Evolutionary conservation across 2,113 vertebrate genomes (phyloP).

Genomic region (Aspidoscelis tigris): DNA sequence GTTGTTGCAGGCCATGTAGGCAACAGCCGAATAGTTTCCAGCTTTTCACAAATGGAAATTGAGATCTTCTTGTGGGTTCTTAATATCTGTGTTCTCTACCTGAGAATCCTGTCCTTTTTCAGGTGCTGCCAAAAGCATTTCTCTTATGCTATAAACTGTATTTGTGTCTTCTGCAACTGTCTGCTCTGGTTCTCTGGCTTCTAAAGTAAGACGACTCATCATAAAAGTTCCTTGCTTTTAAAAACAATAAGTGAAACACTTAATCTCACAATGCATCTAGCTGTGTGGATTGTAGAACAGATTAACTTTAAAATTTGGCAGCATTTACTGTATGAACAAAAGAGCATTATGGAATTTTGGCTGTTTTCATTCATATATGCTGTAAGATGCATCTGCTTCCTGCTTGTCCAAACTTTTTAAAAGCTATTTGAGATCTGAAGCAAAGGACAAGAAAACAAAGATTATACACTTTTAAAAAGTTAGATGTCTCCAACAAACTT

Average conservation of each 20-base stretch:
- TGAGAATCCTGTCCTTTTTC: background rate
- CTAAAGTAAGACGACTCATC: background rate
- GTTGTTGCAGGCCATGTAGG: too few relatives aligned
- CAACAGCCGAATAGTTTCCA: background rate
- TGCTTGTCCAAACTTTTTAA: background rate
- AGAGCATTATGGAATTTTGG: background rate
- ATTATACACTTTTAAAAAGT: background rate
- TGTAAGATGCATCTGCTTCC: too few relatives aligned
- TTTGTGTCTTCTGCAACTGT: background rate
- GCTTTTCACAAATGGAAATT: background rate
- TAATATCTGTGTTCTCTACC: background rate
- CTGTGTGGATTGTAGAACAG: background rate
- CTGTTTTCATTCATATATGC: background rate
- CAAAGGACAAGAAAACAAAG: background rate
- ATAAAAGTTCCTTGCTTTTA: background rate
- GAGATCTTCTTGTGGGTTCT: background rate
- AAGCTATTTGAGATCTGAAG: background rate
- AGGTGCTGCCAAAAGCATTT: background rate
- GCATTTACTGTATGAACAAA: background rate
- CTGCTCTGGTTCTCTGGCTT: background rate
- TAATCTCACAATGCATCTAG: background rate
- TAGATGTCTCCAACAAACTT: background rate
- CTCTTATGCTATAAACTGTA: background rate
- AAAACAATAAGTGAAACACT: background rate
- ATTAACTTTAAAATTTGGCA: background rate